These are phyloP conservation scores for Beroe ovata DNA, from an alignment of 37 sponge, comb jelly and placozoan species.

Conservation along the genomic window DNA sequence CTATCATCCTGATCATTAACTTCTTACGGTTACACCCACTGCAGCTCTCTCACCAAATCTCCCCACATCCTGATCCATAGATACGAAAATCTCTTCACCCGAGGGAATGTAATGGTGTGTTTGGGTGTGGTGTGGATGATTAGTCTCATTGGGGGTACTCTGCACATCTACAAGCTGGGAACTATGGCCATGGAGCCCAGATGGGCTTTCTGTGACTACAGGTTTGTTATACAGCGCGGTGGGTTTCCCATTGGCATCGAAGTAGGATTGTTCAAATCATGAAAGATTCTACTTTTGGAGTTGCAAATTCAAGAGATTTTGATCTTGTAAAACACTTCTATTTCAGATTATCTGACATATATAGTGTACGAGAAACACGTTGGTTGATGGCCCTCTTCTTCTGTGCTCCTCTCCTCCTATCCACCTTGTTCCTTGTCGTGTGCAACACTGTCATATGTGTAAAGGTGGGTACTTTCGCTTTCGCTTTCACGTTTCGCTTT, in stretches of 20 bases:
- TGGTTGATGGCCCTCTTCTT: background rate
- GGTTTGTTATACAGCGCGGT: too few relatives aligned
- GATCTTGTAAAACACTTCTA: background rate
- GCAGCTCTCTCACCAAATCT: too few relatives aligned
- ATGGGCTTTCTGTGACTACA: constrained; percentile 61
- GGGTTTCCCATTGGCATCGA: too few relatives aligned
- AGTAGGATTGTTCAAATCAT: too few relatives aligned
- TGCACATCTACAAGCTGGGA: constrained; percentile 33
- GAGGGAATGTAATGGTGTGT: constrained; percentile 24
- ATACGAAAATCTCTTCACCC: background rate
- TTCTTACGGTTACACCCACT: too few relatives aligned
- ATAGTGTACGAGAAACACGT: background rate
- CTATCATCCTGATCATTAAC: too few relatives aligned
- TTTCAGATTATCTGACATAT: constrained; percentile 37
- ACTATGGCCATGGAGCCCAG: constrained; percentile 1
- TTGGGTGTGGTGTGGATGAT: constrained; percentile 4
- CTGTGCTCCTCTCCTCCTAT: background rate
- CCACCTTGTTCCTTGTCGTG: background rate
- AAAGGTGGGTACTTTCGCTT: too few relatives aligned
- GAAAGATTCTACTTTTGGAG: too few relatives aligned
- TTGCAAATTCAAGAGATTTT: too few relatives aligned
- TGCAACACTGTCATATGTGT: constrained; percentile 41
- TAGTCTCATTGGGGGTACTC: background rate
- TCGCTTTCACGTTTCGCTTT: too few relatives aligned
- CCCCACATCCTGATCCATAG: background rate